Percentiles rank a stretch among this genome's conserved stretches.
Evolutionary conservation across 2,113 vertebrate genomes (phyloP).

Genomic region (Dermatemys mawii): DNA sequence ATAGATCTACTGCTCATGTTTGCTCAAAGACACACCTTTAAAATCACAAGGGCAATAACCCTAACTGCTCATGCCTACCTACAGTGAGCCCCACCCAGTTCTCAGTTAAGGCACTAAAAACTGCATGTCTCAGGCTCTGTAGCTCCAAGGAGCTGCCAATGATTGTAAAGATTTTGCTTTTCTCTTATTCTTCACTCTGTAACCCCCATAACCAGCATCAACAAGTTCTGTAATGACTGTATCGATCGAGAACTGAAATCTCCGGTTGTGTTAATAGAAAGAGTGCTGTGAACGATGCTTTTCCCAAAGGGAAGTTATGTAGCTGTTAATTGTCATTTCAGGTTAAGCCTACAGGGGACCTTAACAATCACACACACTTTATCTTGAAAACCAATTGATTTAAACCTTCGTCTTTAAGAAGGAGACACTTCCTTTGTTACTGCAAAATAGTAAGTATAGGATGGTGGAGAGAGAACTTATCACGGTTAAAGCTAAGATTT

Average conservation of each 20-base stretch:
- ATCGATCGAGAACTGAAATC: not conserved
- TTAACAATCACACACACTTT: constrained; percentile 1
- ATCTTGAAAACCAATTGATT: not conserved
- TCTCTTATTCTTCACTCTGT: not conserved
- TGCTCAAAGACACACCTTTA: not conserved
- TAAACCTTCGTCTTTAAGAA: not conserved
- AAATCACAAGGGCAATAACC: accelerated
- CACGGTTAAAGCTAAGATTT: not conserved
- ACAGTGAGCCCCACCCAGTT: not conserved
- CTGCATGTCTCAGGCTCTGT: not conserved
- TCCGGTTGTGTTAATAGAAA: not conserved
- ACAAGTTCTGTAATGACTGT: not conserved
- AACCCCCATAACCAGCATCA: not conserved
- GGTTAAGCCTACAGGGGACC: not conserved
- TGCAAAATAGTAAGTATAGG: not conserved
- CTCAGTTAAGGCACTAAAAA: not conserved
- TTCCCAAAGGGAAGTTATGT: not conserved
- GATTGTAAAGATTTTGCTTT: not conserved
- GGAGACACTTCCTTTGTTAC: not conserved
- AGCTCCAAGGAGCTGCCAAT: not conserved
- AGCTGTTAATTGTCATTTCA: not conserved
- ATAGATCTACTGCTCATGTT: not conserved
- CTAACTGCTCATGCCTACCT: accelerated
- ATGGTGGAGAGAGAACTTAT: not conserved
- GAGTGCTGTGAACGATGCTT: not conserved